phyloP scores from a whole-genome alignment of 2,888 invertebrate genomes.

The Drosophila differens region DNA sequence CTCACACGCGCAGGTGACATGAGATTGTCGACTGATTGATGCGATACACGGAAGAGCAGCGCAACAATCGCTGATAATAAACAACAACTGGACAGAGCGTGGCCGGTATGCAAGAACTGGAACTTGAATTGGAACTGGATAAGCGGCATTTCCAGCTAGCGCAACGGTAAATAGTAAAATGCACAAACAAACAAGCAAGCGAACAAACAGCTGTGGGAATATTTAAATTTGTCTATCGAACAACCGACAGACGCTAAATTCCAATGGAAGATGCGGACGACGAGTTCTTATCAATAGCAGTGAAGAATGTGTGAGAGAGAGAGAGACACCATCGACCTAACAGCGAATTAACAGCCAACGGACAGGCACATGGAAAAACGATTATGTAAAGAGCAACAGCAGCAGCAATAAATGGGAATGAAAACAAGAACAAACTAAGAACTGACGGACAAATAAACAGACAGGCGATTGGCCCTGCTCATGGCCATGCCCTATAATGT shows the following conservation, averaged over 20 bases:
- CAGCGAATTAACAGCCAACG: conserved; percentile 5
- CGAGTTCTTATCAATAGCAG: conserved; percentile 24
- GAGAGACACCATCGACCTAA: neutral
- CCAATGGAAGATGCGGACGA: conserved; percentile 23
- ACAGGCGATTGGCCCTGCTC: conserved; percentile 34
- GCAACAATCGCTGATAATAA: conserved; percentile 45
- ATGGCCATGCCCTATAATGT: conserved; percentile 35
- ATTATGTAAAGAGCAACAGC: conserved; percentile 66
- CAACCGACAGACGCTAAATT: conserved; percentile 23
- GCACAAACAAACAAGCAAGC: conserved; percentile 16
- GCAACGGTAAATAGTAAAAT: conserved; percentile 63
- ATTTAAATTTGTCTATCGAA: conserved; percentile 18
- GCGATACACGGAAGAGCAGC: conserved; percentile 52
- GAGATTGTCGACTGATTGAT: conserved; percentile 55
- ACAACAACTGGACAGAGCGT: conserved; percentile 28
- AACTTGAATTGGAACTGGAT: conserved; percentile 57
- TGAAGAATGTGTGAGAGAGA: conserved; percentile 15
- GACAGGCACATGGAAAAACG: conserved; percentile 65
- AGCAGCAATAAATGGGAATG: conserved; percentile 20
- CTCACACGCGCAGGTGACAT: conserved; percentile 34
- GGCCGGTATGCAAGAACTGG: conserved; percentile 22
- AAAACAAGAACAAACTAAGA: conserved; percentile 62
- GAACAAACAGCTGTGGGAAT: conserved; percentile 40
- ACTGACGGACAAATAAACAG: conserved; percentile 32
- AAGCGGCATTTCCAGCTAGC: conserved; percentile 47